A percentile compares a stretch with the other conserved stretches of the same genome.
phyloP scores from a whole-genome alignment of 2,888 invertebrate genomes.

The Lysandra bellargus region DNA sequence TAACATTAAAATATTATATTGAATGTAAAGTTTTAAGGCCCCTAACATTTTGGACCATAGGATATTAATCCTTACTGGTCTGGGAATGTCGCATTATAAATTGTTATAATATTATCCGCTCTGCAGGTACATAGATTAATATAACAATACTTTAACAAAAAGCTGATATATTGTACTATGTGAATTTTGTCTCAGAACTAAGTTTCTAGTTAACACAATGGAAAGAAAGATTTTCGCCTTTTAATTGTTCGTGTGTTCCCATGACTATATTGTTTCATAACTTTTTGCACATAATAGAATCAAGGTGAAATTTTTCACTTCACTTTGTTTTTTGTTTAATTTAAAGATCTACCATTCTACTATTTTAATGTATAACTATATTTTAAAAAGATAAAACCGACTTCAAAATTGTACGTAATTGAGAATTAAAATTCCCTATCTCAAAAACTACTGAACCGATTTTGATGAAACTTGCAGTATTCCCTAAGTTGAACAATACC shows the following conservation, averaged over 20 bases:
- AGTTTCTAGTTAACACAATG: slow-evolving; percentile 8
- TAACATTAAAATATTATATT: too few relatives aligned
- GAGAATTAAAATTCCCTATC: too few relatives aligned
- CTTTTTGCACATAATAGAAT: slow-evolving; percentile 27
- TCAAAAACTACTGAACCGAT: too few relatives aligned
- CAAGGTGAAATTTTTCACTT: slow-evolving; percentile 29
- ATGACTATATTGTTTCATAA: slow-evolving; percentile 21
- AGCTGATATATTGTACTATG: neutral
- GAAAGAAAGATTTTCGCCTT: slow-evolving; percentile 20
- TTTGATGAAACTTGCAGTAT: too few relatives aligned
- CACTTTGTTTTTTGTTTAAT: neutral
- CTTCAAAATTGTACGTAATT: too few relatives aligned
- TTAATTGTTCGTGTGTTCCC: slow-evolving; percentile 21
- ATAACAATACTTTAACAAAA: slow-evolving; percentile 16
- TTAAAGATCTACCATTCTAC: neutral
- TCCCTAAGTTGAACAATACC: too few relatives aligned
- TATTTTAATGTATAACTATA: neutral
- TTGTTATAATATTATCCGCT: neutral
- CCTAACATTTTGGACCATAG: too few relatives aligned
- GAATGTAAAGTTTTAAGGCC: too few relatives aligned
- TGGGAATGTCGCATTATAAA: neutral
- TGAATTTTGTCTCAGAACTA: slow-evolving; percentile 22
- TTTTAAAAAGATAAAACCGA: too few relatives aligned
- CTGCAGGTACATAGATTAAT: neutral
- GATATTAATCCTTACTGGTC: too few relatives aligned